Evolutionary conservation across 1,140 invertebrate genomes (phyloP).

Genomic region (Drosophila ercepeae): DNA sequence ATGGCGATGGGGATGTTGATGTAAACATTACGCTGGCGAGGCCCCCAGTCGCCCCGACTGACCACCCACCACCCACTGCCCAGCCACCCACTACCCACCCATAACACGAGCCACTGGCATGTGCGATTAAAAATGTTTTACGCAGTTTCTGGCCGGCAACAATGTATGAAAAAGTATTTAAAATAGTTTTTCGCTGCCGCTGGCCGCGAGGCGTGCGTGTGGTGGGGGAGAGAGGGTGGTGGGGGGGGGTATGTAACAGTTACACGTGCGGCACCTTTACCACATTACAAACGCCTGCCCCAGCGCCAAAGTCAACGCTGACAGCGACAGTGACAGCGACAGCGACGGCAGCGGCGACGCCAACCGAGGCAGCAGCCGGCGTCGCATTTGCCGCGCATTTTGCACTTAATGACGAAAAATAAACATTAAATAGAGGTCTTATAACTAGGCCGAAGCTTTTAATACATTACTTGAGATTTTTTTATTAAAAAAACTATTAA

Average conservation of each 20-base stretch:
- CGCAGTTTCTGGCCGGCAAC: constrained; percentile 60
- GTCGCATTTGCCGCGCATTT: constrained; percentile 54
- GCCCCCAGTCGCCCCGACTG: no score
- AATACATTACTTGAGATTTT: not conserved
- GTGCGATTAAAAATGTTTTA: constrained; percentile 64
- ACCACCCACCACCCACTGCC: not conserved
- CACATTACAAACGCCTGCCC: constrained; percentile 27
- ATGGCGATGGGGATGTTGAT: constrained; percentile 8
- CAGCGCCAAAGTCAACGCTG: constrained; percentile 5
- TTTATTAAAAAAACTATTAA: no score
- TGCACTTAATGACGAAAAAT: constrained; percentile 42
- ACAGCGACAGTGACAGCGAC: constrained; percentile 19
- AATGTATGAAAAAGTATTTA: constrained; percentile 54
- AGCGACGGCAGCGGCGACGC: constrained; percentile 20
- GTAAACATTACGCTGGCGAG: constrained; percentile 24
- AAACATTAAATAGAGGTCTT: constrained; percentile 13
- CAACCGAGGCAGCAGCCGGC: constrained; percentile 21
- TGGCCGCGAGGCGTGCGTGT: not conserved
- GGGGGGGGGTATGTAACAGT: constrained; percentile 40
- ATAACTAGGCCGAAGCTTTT: not conserved
- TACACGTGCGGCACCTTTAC: constrained; percentile 74
- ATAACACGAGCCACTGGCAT: constrained; percentile 34
- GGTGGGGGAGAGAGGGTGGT: constrained; percentile 4
- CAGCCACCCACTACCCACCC: not conserved
- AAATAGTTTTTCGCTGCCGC: constrained; percentile 49